Percentiles rank a stretch among this genome's conserved stretches.
Evolutionary conservation across 2,113 vertebrate genomes (phyloP).

Genomic region (Erythrolamprus reginae): DNA sequence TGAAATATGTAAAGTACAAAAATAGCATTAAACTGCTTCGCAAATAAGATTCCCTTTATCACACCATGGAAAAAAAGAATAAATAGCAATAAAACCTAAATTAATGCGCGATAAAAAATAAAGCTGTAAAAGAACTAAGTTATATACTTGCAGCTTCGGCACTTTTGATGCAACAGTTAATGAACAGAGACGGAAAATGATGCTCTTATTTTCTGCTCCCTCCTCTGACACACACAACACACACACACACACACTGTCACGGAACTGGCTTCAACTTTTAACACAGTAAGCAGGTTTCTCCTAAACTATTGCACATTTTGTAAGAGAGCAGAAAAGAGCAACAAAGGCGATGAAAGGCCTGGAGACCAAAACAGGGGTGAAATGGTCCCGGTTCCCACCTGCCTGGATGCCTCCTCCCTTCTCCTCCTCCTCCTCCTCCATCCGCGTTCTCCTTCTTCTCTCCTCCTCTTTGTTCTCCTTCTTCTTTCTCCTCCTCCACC

Average conservation of each 20-base stretch:
- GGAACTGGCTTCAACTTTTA: constrained; percentile 23
- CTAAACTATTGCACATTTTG: constrained; percentile 56
- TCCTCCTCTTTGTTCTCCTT: no score
- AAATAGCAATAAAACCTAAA: constrained; percentile 16
- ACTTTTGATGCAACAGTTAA: constrained; percentile 19
- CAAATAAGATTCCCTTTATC: constrained; percentile 18
- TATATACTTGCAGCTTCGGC: constrained; percentile 3
- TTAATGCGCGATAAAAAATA: constrained; percentile 24
- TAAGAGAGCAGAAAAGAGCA: not conserved
- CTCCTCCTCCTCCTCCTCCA: no score
- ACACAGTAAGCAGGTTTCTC: constrained; percentile 36
- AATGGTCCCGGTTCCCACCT: no score
- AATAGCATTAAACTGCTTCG: not conserved
- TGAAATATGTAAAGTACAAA: constrained; percentile 14
- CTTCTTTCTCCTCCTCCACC: no score
- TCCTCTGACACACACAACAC: constrained; percentile 1
- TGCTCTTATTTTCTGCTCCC: not conserved
- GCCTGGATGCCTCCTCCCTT: no score
- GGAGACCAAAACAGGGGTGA: no score
- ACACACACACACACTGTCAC: not conserved
- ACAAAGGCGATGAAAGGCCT: not conserved
- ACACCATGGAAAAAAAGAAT: not conserved
- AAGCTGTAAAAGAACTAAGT: constrained; percentile 24
- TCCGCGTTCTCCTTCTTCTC: no score
- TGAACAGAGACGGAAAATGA: constrained; percentile 19